A percentile compares a stretch with the other conserved stretches of the same genome.
Conservation (phyloP, 2,888 invertebrate genomes). For the Orchesellides sinensis region DNA sequence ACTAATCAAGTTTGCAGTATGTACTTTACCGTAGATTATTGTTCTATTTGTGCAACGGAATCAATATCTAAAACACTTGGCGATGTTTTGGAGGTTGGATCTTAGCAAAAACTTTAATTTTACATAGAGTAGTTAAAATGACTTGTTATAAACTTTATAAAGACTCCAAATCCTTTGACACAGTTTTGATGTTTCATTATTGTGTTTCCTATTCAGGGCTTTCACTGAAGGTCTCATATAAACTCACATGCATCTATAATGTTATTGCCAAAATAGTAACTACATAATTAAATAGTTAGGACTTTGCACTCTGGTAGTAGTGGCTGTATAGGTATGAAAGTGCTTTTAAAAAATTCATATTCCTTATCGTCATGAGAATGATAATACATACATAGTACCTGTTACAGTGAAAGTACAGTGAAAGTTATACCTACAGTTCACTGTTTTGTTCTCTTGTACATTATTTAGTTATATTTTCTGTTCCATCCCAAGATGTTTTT, state of each 20-base stretch:
- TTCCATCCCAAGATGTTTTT: not conserved
- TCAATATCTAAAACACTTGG: conserved; percentile 36
- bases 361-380: not conserved
- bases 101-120: conserved; percentile 35
- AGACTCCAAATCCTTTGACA: conserved; percentile 4
- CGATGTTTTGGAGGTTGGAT: conserved; percentile 71
- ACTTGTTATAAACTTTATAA: not conserved
- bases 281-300: too few relatives aligned
- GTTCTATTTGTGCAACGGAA: conserved; percentile 20
- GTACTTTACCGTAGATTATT: conserved; percentile 42
- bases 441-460: conserved; percentile 1
- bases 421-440: not conserved
- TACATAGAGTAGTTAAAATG: conserved; percentile 23
- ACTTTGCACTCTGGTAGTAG: not conserved
- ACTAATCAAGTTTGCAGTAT: conserved; percentile 16
- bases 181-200: conserved; percentile 1
- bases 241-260: conserved; percentile 1
- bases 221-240: not conserved
- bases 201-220: not conserved
- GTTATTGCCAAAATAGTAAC: not conserved
- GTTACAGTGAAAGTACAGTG: not conserved
- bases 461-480: not conserved
- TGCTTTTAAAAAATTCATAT: too few relatives aligned
- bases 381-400: not conserved
- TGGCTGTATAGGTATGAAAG: not conserved